Base-by-base conservation (phyloP, 2,888 invertebrate species). In the Gerosis bhagava region DNA sequence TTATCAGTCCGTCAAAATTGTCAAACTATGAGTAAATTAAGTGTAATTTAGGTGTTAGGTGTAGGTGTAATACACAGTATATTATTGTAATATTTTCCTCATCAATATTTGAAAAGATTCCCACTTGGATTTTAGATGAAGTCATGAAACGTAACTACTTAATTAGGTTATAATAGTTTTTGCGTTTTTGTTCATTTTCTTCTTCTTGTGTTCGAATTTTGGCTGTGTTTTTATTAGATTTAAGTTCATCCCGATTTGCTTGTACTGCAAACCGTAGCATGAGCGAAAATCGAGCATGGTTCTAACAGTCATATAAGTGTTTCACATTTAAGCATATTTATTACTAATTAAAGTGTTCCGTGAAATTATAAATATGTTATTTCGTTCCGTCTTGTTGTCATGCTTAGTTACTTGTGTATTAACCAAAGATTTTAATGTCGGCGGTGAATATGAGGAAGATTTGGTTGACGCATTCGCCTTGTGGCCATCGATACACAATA, bases 401-500 rank as follows among this genome's bases (percentile, higher is more conserved):
- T 35, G 53, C 13, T 36, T 51, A 24, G 36, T 57, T 13, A 46
- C 49, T 19, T 54, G 39, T 34, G 54, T 47, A 11, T 37, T 48
- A 29, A 35, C 7, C 3, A 11, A 26, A 3, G 35, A 54, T 25
- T 15, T 32, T 34, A 42, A 44, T 12, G 22, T 42, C 49, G 31
- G 40, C 35, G 42, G 50, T 43, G 48, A 50, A 52, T 34, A 65
- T 59, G 42, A 69, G 67, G 22, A 8, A 10, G 43, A 36, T 65
- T 66, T 68, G 36, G 68, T 69, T 34, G 62, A 56, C 29, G 63
- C 61, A 22, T 80, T 69, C 61, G 69, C 78, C 1, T 58, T 66
- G 25, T 78, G 80, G 81, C 83, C 83, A 8, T 78, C 79, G 11
- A 57, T 74, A n/a, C 70, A 70, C 17, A 77, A 80, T 53, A 77